A percentile compares a stretch with the other conserved stretches of the same genome.
phyloP scores from a whole-genome alignment of 2,888 invertebrate genomes.

The Epirrita christyi region DNA sequence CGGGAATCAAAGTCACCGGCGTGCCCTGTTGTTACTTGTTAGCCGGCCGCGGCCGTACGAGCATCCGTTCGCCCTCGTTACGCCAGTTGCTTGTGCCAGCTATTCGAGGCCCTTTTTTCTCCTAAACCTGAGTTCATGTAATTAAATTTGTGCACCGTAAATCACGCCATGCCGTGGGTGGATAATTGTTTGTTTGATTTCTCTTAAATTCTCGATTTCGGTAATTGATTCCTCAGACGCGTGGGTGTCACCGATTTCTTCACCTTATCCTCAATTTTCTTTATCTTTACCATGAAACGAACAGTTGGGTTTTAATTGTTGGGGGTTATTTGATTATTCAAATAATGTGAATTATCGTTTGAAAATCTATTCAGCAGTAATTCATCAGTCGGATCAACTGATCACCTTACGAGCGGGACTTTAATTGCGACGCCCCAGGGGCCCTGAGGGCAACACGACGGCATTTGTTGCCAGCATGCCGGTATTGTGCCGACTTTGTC shows the following conservation, averaged over 20 bases:
- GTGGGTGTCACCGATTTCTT: constrained; percentile 28
- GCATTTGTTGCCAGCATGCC: constrained; percentile 66
- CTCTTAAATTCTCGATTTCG: constrained; percentile 38
- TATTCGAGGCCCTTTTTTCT: constrained; percentile 30
- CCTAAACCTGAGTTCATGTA: constrained; percentile 31
- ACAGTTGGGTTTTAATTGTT: constrained; percentile 5
- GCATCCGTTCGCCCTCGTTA: constrained; percentile 58
- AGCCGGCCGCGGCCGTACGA: constrained; percentile 44
- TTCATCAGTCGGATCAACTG: constrained; percentile 59
- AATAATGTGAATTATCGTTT: constrained; percentile 22
- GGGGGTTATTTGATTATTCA: constrained; percentile 18
- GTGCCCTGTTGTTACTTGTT: constrained; percentile 62
- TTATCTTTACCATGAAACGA: constrained; percentile 16
- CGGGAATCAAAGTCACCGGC: constrained; percentile 71
- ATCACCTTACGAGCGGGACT: constrained; percentile 65
- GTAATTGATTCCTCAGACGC: constrained; percentile 38
- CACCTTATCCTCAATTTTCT: constrained; percentile 16
- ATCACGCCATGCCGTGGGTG: constrained; percentile 39
- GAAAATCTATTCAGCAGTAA: constrained; percentile 44
- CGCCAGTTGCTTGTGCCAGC: constrained; percentile 33
- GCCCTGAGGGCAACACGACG: constrained; percentile 70
- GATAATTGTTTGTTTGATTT: constrained; percentile 43
- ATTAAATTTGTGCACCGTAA: constrained; percentile 41
- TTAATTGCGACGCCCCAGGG: constrained; percentile 78
- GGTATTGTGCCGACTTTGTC: constrained; percentile 63